Evolutionary conservation across 2,888 invertebrate species (phyloP), one percentile per base, ranked within the genome.

Genomic region (Theodoxus fluviatilis): DNA sequence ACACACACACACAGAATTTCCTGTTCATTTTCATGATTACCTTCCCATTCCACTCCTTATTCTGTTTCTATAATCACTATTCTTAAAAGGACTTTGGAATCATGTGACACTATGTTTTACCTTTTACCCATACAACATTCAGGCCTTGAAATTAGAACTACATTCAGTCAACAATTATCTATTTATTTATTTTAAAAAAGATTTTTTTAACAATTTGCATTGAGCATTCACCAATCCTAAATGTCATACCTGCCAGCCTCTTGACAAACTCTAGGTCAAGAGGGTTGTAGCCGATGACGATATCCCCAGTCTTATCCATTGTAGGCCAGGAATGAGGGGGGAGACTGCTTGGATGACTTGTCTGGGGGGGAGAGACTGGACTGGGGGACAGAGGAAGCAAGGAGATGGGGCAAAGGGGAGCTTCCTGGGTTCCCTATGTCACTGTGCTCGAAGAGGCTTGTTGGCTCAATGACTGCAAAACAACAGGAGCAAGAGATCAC

Each of bases 401-500:
- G 67, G 52, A 15, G 35, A 31, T 22, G 67, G 37, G 0, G n/a
- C 57, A 4, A 57, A 55, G 38, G 37, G 67, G 25, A 25, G 40
- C 7, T 57, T 67, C 7, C 22, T 4, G 40, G 33, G n/a, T n/a
- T 57, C 61, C 40, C 63, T n/a, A 49, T 38, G 33, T 69, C 71
- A 69, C 72, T 72, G 52, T 57, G 25, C 31, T 71, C 75, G 9
- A 69, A 69, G 6, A 76, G 70, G 73, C 79, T 79, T 15, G 79
- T 77, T 1, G 79, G 75, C 63, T 79, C 79, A 64, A 79, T 79
- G n/a, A 79, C 79, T 79, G 73, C 22, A 74, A 71, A 71, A 71
- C 22, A 43, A 3, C 25, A 59, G n/a, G n/a, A n/a, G n/a, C n/a
- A n/a, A n/a, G n/a, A n/a, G n/a, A n/a, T n/a, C n/a, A n/a, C n/a